These are phyloP conservation scores for Leucozona laternaria DNA, from an alignment of 2,888 invertebrate genomes.

Conservation along the genomic window DNA sequence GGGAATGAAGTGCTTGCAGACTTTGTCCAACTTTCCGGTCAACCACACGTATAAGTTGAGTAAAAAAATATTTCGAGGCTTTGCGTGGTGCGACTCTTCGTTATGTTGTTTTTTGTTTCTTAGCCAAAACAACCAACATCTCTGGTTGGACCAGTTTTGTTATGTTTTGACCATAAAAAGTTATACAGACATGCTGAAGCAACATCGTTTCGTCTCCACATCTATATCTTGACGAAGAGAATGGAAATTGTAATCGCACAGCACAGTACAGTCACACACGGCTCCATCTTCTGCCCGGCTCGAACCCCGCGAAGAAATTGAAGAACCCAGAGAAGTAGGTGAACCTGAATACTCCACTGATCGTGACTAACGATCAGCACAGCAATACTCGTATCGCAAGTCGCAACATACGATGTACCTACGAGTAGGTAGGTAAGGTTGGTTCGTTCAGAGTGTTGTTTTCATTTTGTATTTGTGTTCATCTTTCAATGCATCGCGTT, in stretches of 20 bases:
- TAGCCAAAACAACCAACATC: conserved; percentile 36
- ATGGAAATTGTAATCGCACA: conserved; percentile 53
- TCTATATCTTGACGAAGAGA: conserved; percentile 2
- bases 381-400: conserved; percentile 42
- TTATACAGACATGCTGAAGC: conserved; percentile 34
- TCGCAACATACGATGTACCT: not conserved
- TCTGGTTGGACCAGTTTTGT: conserved; percentile 64
- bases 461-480: not conserved
- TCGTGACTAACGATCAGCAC: conserved; percentile 70
- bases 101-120: conserved; percentile 18
- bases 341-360: conserved; percentile 72
- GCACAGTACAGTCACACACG: not conserved
- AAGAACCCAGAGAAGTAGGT: conserved; percentile 72
- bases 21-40: conserved; percentile 53
- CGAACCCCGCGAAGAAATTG: conserved; percentile 19
- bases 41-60: conserved; percentile 22
- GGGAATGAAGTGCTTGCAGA: conserved; percentile 2
- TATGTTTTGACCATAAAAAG: conserved; percentile 57
- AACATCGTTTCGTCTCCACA: conserved; percentile 16
- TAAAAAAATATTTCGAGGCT: conserved; percentile 29
- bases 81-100: conserved; percentile 35
- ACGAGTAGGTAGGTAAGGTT: not conserved
- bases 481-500: conserved; percentile 32
- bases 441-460: not conserved
- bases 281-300: not conserved